Evolutionary conservation across 1,140 invertebrate genomes (phyloP), one percentile per base, ranked within the genome.

Genomic region (Brachionus plicatilis): DNA sequence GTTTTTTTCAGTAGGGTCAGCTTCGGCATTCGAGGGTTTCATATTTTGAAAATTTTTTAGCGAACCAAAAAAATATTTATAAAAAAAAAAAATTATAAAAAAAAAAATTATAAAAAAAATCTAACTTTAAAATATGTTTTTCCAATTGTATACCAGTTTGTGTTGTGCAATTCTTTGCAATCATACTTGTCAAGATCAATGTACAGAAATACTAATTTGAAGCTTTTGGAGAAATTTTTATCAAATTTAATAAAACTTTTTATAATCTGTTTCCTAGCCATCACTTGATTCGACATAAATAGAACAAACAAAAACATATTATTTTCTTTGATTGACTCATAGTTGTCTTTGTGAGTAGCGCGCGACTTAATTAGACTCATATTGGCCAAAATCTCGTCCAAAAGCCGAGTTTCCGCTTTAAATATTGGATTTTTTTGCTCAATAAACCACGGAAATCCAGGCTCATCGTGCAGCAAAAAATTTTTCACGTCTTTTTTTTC

Each of bases 141-240:
- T 50, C 47, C 27, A 27, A 76, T 76, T 27, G 72, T 50, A 76
- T 50, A 76, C 72, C 72, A 76, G 7, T 14, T 47, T 14, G 43
- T 50, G 14, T 50, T 43, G 37, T n/a, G 12, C 9, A 43, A 43
- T 43, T 43, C 37, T 43, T 72, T 72, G 29, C 33, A 41, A 14
- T 72, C 68, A 43, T 43, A 41, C n/a, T 72, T 72, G 17, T 72
- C 68, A 41, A 72, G 17, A 72, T 72, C 41, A 11, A 72, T 72
- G 7, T 72, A 72, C 8, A 72, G 14, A 72, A 72, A 72, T 41
- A 72, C 1, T 17, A 72, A 72, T 41, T 72, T 72, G 17, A 37
- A 14, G 47, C 9, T 33, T 43, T 72, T 43, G 5, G 33, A 41
- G 43, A 72, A 17, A 43, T 72, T 72, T 43, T 43, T 41, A 24